Evolutionary conservation across 1,140 invertebrate species (phyloP).

Genomic region (Drosophila sp.): DNA sequence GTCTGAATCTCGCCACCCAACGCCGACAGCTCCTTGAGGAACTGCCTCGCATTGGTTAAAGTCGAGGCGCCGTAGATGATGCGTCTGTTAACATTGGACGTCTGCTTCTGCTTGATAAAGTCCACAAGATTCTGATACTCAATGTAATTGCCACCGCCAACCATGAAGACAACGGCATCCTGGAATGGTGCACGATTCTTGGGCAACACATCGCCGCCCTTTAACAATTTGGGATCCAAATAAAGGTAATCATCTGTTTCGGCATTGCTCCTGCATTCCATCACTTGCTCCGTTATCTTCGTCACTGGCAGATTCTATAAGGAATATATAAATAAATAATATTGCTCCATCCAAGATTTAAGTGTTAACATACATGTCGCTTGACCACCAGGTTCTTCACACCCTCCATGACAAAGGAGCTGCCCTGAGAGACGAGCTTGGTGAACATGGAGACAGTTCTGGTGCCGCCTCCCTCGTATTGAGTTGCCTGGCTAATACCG

Average conservation of each 20-base stretch:
- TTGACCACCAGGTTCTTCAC: conserved; percentile 99
- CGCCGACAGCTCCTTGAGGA: conserved; percentile 94
- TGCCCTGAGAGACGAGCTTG: conserved; percentile 98
- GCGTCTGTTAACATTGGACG: conserved; percentile 89
- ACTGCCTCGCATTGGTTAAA: conserved; percentile 95
- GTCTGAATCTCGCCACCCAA: conserved; percentile 89
- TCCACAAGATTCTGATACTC: conserved; percentile 99
- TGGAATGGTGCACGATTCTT: conserved; percentile 90
- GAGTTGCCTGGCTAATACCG: conserved; percentile 86
- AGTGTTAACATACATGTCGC: conserved; percentile 91
- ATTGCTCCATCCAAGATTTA: background rate
- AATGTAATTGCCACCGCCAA: conserved; percentile 99
- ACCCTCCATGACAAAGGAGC: conserved; percentile 99
- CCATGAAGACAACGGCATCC: conserved; percentile 97
- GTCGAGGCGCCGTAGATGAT: conserved; percentile 98
- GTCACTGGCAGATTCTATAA: conserved; percentile 94
- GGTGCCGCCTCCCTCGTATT: conserved; percentile 96
- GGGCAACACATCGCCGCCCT: conserved; percentile 88
- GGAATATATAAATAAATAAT: background rate
- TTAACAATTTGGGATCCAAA: conserved; percentile 96
- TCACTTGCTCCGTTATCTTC: conserved; percentile 95
- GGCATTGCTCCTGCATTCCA: conserved; percentile 92
- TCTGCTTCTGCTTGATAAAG: conserved; percentile 94
- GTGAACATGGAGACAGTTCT: conserved; percentile 99
- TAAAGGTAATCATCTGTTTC: conserved; percentile 95